Evolutionary conservation across 2,797 vertebrate species (phyloP).

Genomic region (Acanthurus lineatus): DNA sequence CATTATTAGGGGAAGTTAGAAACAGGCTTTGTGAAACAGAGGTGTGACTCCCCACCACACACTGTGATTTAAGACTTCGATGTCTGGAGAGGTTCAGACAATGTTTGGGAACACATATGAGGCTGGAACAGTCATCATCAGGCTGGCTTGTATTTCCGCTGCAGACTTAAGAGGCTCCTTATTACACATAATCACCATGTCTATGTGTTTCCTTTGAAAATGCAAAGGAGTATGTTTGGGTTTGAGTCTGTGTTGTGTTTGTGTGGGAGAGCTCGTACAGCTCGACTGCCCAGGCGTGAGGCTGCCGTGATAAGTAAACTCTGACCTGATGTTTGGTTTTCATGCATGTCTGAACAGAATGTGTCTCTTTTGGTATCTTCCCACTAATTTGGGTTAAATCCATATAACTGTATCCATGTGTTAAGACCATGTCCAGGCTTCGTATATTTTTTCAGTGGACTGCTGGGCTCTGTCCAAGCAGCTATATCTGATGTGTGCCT

Average conservation of each 20-base stretch:
- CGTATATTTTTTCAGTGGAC: slow-evolving; percentile 30
- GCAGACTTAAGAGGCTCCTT: slow-evolving; percentile 38
- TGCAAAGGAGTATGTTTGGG: slow-evolving; percentile 42
- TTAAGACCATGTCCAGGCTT: slow-evolving; percentile 13
- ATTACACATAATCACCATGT: slow-evolving; percentile 51
- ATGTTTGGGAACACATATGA: background rate
- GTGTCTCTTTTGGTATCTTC: slow-evolving; percentile 29
- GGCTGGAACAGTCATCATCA: slow-evolving; percentile 25
- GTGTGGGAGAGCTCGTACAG: slow-evolving; percentile 14
- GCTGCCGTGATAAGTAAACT: slow-evolving; percentile 29
- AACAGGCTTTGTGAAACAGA: slow-evolving; percentile 10
- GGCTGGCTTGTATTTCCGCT: slow-evolving; percentile 21
- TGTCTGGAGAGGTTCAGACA: slow-evolving; percentile 5
- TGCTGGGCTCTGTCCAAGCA: slow-evolving; percentile 38
- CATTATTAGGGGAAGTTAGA: background rate
- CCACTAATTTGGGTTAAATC: slow-evolving; percentile 49
- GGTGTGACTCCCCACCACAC: slow-evolving; percentile 4
- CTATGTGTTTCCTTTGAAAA: slow-evolving; percentile 39
- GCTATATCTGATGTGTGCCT: slow-evolving; percentile 52
- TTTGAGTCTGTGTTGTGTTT: slow-evolving; percentile 47
- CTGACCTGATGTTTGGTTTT: slow-evolving; percentile 33
- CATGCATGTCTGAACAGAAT: slow-evolving; percentile 28
- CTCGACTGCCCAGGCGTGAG: slow-evolving; percentile 15
- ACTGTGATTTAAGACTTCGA: slow-evolving; percentile 1
- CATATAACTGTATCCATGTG: slow-evolving; percentile 51